Conservation (phyloP, 2,888 invertebrate species). For the Gisinianus flammeolus region DNA sequence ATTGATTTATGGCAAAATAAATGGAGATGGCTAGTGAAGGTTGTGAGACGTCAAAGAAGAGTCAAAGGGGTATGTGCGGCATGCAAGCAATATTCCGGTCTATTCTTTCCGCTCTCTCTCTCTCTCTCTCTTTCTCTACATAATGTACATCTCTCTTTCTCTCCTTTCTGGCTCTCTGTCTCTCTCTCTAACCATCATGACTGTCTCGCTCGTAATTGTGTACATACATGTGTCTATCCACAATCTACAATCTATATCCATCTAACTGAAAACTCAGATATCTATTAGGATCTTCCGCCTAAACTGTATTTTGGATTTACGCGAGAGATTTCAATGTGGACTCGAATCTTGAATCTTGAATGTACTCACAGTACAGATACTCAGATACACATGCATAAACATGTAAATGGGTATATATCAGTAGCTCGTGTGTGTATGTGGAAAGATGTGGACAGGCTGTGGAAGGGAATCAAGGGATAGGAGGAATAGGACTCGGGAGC, state of each 20-base stretch:
- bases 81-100: conserved; percentile 43
- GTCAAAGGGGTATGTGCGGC: conserved; percentile 48
- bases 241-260: not conserved
- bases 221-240: not conserved
- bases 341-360: not conserved
- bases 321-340: not conserved
- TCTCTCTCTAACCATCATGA: not conserved
- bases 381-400: not conserved
- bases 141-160: not conserved
- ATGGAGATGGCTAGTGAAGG: conserved; percentile 43
- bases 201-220: not conserved
- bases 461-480: conserved; percentile 14
- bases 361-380: not conserved
- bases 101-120: conserved; percentile 16
- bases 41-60: conserved; percentile 43
- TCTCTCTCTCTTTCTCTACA: not conserved
- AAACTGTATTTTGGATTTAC: not conserved
- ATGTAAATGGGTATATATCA: not conserved
- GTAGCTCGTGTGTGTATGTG: not conserved
- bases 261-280: not conserved
- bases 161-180: not conserved
- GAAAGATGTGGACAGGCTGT: not conserved
- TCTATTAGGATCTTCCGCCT: not conserved
- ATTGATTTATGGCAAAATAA: conserved; percentile 49
- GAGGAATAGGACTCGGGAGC: conserved; percentile 14